A percentile compares a stretch with the other conserved stretches of the same genome.
Conservation (phyloP, 2,888 invertebrate species). For the Falcaria lacertinaria region DNA sequence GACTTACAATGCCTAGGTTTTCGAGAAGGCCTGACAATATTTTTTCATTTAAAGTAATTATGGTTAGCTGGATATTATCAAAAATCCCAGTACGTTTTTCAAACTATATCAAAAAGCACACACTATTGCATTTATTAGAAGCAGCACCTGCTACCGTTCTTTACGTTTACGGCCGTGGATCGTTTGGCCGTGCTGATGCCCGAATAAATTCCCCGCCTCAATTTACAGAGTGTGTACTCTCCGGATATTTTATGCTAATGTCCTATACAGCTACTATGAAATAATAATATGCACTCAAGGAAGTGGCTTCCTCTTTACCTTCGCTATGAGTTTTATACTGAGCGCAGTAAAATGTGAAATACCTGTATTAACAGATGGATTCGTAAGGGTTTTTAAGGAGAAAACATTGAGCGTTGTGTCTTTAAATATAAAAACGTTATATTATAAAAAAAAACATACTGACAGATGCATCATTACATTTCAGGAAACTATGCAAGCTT, state of each 20-base stretch:
- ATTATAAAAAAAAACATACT: too few relatives aligned
- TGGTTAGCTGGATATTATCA: too few relatives aligned
- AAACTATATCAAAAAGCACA: not conserved
- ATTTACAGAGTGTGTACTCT: conserved; percentile 39
- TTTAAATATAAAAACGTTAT: too few relatives aligned
- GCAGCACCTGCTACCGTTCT: conserved; percentile 6
- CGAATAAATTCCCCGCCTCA: conserved; percentile 37
- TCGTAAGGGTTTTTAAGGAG: conserved; percentile 24
- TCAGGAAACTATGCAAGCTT: too few relatives aligned
- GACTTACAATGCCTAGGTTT: too few relatives aligned
- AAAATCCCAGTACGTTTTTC: not conserved
- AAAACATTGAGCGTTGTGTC: too few relatives aligned
- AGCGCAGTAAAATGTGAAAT: conserved; percentile 26
- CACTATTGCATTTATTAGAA: not conserved
- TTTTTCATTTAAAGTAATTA: too few relatives aligned
- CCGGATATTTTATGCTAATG: conserved; percentile 59
- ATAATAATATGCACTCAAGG: conserved; percentile 49
- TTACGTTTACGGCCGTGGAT: conserved; percentile 20
- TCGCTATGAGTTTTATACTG: conserved; percentile 26
- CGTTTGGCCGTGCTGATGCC: conserved; percentile 21
- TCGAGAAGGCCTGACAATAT: too few relatives aligned
- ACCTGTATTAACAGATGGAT: too few relatives aligned
- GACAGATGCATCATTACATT: too few relatives aligned
- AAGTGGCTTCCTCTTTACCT: conserved; percentile 24
- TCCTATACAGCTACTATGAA: conserved; percentile 46